Conservation (phyloP, 2,797 vertebrate species). For the Monodelphis domestica region DNA sequence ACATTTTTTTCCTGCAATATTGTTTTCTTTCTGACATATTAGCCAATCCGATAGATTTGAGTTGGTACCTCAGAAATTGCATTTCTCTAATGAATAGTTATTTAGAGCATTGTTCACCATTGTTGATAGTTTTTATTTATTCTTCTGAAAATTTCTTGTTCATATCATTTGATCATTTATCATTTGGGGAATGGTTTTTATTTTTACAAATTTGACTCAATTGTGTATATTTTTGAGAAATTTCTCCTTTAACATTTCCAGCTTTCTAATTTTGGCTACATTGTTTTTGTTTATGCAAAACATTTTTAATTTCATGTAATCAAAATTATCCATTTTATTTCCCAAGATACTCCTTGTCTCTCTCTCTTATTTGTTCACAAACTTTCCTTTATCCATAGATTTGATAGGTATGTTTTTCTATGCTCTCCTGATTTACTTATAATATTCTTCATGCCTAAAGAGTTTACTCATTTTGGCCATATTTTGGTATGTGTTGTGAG, state of each 20-base stretch:
- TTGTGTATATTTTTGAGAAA: not conserved
- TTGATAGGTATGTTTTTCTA: not conserved
- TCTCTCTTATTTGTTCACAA: not conserved
- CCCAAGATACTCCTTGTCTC: not conserved
- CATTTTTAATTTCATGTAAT: not conserved
- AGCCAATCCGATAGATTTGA: no score
- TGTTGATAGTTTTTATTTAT: not conserved
- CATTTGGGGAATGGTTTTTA: not conserved
- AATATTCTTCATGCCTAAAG: not conserved
- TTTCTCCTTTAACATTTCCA: not conserved
- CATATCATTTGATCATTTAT: not conserved
- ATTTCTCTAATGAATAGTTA: not conserved
- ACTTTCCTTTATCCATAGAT: not conserved
- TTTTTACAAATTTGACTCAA: not conserved
- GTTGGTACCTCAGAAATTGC: not conserved
- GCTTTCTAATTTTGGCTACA: not conserved
- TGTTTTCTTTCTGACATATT: no score
- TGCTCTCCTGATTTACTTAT: not conserved
- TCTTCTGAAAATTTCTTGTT: not conserved
- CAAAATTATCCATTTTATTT: not conserved
- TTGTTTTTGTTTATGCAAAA: not conserved
- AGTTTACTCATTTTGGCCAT: not conserved
- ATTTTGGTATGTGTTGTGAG: not conserved
- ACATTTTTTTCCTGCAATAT: no score
- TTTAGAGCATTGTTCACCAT: not conserved